Conservation (phyloP, 2,888 invertebrate species). For the Tyria jacobaeae region DNA sequence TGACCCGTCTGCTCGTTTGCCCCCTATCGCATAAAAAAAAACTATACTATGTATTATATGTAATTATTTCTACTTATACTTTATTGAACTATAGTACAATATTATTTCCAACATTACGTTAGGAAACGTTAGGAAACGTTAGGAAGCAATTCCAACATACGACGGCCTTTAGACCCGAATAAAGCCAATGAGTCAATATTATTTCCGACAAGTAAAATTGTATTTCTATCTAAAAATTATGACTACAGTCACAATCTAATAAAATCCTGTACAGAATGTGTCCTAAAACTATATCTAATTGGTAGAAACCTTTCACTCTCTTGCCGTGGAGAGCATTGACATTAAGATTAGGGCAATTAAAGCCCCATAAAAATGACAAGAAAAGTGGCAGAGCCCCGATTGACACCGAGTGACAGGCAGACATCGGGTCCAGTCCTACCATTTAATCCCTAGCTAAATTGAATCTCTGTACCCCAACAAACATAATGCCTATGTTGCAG, state of each 20-base stretch:
- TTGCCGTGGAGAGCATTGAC: neutral
- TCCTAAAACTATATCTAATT: neutral
- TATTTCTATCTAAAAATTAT: too few species aligned
- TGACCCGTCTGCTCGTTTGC: too few species aligned
- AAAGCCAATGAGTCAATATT: too few species aligned
- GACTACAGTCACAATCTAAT: too few species aligned
- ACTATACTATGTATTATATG: too few species aligned
- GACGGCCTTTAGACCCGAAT: too few species aligned
- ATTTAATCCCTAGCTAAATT: constrained; percentile 14
- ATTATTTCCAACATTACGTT: too few species aligned
- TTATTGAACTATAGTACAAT: too few species aligned
- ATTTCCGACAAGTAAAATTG: neutral
- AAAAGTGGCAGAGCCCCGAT: neutral
- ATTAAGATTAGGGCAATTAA: constrained; percentile 10
- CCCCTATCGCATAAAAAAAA: too few species aligned
- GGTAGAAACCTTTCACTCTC: neutral
- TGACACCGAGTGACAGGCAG: constrained; percentile 8
- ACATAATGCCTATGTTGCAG: constrained; percentile 4
- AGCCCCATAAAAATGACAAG: constrained; percentile 16
- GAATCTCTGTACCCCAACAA: constrained; percentile 10
- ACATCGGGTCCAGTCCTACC: constrained; percentile 8
- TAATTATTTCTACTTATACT: too few species aligned
- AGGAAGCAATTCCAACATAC: too few species aligned
- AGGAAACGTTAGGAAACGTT: too few species aligned
- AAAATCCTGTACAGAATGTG: neutral